A percentile compares a stretch with the other conserved stretches of the same genome.
Evolutionary conservation across 2,797 vertebrate genomes (phyloP).

Genomic region (Eospalax fontanierii): DNA sequence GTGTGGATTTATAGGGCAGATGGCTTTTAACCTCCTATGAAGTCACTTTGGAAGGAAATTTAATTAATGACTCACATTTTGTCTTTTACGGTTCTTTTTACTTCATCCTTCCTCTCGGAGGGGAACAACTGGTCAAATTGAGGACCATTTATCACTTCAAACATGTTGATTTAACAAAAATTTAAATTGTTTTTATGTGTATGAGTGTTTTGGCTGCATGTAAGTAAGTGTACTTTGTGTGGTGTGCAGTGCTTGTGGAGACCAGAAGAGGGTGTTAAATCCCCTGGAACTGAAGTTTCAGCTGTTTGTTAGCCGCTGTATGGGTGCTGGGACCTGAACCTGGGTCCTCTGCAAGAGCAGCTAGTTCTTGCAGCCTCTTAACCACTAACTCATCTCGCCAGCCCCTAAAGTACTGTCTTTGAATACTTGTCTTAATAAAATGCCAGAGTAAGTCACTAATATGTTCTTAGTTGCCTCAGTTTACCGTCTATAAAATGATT

Average conservation of each 20-base stretch:
- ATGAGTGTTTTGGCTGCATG: too few species aligned
- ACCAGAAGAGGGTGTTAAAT: too few species aligned
- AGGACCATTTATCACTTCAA: not conserved
- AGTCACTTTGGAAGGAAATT: constrained; percentile 54
- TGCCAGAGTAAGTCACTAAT: not conserved
- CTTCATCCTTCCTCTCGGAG: not conserved
- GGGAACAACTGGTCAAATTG: constrained; percentile 30
- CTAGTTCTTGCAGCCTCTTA: too few species aligned
- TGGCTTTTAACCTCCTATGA: constrained; percentile 22
- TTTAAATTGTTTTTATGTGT: too few species aligned
- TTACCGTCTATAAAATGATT: constrained; percentile 20
- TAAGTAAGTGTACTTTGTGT: too few species aligned
- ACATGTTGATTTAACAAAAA: not conserved
- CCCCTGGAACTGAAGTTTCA: too few species aligned
- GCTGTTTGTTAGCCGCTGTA: too few species aligned
- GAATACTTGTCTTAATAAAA: constrained; percentile 46
- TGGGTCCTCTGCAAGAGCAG: too few species aligned
- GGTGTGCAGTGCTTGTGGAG: too few species aligned
- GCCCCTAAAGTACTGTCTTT: not conserved
- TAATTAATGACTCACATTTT: constrained; percentile 28
- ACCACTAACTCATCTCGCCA: too few species aligned
- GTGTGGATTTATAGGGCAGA: constrained; percentile 11
- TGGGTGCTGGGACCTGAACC: too few species aligned
- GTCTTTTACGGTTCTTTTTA: constrained; percentile 25
- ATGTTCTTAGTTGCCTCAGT: not conserved